These are phyloP conservation scores for Melieria omissa DNA, from an alignment of 2,888 invertebrate species.

Conservation along the genomic window DNA sequence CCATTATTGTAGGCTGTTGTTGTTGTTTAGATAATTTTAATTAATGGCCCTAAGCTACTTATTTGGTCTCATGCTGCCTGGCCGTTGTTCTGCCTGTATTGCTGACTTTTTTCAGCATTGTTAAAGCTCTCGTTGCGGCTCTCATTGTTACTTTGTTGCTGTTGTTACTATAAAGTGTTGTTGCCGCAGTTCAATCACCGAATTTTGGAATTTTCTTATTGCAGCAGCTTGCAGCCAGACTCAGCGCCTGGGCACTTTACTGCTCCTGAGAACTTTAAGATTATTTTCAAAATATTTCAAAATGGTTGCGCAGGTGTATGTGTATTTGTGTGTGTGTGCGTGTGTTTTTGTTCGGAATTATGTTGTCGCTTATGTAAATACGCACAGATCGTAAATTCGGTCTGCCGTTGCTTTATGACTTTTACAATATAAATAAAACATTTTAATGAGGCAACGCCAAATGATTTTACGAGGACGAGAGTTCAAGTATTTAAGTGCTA, in stretches of 20 bases:
- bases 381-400: constrained; percentile 10
- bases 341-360: neutral
- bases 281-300: too few relatives aligned
- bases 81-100: neutral
- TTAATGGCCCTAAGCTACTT: constrained; percentile 27
- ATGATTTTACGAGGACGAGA: constrained; percentile 4
- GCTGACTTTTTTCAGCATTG: neutral
- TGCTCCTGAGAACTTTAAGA: too few relatives aligned
- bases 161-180: neutral
- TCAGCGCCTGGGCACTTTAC: too few relatives aligned
- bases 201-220: too few relatives aligned
- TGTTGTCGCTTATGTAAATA: neutral
- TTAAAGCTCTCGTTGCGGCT: too few relatives aligned
- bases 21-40: constrained; percentile 20
- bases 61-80: constrained; percentile 9
- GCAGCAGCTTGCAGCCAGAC: too few relatives aligned
- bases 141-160: neutral
- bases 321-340: too few relatives aligned
- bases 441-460: constrained; percentile 32
- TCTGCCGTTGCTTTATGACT: constrained; percentile 16
- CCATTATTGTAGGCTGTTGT: neutral
- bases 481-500: constrained; percentile 2
- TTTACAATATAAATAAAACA: constrained; percentile 23
- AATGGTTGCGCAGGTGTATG: too few relatives aligned
- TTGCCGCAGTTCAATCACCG: too few relatives aligned